Evolutionary conservation across 2,888 invertebrate species (phyloP).

Genomic region (Agelastica alni): DNA sequence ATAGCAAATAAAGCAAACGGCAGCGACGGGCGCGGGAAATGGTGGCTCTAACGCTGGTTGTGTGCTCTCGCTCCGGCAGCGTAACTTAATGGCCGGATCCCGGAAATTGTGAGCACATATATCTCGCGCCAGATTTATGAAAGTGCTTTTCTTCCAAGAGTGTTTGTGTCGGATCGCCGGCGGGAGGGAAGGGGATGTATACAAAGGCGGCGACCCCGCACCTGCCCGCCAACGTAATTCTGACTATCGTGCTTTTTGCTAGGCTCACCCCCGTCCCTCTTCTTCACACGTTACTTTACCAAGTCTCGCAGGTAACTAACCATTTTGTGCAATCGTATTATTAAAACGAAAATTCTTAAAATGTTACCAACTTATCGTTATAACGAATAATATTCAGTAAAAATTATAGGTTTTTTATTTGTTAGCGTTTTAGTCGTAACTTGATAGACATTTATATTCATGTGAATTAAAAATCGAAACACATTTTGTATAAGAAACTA

Average conservation of each 20-base stretch:
- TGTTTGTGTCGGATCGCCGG: slow-evolving; percentile 51
- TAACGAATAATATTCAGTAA: too few relatives aligned
- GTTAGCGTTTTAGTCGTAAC: too few relatives aligned
- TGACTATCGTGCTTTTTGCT: slow-evolving; percentile 12
- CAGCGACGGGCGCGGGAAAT: slow-evolving; percentile 43
- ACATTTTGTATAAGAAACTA: too few relatives aligned
- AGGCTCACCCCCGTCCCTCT: neutral
- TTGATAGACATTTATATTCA: too few relatives aligned
- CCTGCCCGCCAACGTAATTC: slow-evolving; percentile 38
- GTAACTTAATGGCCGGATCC: slow-evolving; percentile 81
- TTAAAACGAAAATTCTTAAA: too few relatives aligned
- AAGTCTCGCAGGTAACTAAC: neutral
- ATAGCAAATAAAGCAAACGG: slow-evolving; percentile 54
- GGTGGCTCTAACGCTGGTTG: slow-evolving; percentile 52
- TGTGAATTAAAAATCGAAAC: too few relatives aligned
- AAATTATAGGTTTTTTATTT: too few relatives aligned
- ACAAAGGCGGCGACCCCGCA: slow-evolving; percentile 51
- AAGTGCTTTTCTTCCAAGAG: slow-evolving; percentile 68
- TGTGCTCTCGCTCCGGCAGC: slow-evolving; percentile 47
- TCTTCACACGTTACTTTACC: neutral
- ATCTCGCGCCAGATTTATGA: slow-evolving; percentile 89
- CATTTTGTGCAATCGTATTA: too few relatives aligned
- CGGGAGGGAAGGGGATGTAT: slow-evolving; percentile 55
- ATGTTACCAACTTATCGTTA: too few relatives aligned
- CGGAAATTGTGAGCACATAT: slow-evolving; percentile 90